Percentiles rank a stretch among this genome's conserved stretches.
These are phyloP conservation scores for Podarcis siculus DNA, from an alignment of 2,797 vertebrate genomes.

Conservation along the genomic window DNA sequence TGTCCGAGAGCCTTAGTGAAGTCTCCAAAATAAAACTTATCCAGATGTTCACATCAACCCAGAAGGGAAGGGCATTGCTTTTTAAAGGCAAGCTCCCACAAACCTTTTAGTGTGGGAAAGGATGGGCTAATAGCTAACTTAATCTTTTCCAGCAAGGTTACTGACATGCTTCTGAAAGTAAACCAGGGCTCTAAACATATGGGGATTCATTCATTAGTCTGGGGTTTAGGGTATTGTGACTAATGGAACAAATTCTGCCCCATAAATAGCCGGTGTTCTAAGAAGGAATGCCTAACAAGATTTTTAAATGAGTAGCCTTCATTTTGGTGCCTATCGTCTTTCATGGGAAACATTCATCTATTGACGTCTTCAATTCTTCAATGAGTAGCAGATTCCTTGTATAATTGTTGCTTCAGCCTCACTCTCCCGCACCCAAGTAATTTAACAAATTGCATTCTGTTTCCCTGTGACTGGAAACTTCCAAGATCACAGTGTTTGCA, in stretches of 20 bases:
- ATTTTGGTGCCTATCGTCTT: neutral
- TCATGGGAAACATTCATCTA: constrained; percentile 15
- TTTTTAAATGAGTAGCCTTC: neutral
- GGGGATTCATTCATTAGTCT: neutral
- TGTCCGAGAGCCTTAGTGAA: neutral
- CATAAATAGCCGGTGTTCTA: neutral
- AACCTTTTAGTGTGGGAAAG: neutral
- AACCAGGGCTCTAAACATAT: neutral
- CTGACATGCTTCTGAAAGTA: neutral
- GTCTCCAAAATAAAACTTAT: neutral
- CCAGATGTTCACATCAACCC: neutral
- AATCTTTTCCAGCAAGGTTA: neutral
- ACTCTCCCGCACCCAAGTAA: constrained; percentile 21
- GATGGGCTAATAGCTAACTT: neutral
- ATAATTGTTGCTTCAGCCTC: constrained; percentile 4
- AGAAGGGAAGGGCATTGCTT: neutral
- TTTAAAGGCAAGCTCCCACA: neutral
- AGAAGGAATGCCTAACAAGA: neutral
- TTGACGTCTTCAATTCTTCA: neutral
- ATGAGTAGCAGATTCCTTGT: constrained; percentile 7
- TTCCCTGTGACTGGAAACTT: neutral
- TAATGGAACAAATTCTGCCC: neutral
- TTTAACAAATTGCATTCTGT: constrained; percentile 8
- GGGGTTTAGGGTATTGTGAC: neutral
- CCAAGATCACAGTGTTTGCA: constrained; percentile 2